Evolutionary conservation across 1,140 invertebrate species (phyloP).

Genomic region (Hesperophylax magnus): DNA sequence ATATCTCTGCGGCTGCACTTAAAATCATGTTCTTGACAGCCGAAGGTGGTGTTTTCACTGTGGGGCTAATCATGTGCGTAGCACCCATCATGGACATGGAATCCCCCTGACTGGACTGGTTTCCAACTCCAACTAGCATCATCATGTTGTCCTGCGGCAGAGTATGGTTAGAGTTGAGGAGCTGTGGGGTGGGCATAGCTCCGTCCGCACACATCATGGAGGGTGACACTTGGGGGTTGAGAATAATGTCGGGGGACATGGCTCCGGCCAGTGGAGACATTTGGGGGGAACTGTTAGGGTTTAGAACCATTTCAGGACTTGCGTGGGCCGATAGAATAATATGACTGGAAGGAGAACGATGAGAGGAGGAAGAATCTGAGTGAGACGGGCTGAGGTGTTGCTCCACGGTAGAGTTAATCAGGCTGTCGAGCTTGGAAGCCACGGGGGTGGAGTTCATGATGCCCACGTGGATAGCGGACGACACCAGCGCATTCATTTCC

Average conservation of each 20-base stretch:
- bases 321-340: constrained; percentile 62
- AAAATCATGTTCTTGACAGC: constrained; percentile 77
- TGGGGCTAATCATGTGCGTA: constrained; percentile 61
- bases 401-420: constrained; percentile 77
- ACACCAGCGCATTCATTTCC: constrained; percentile 67
- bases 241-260: constrained; percentile 73
- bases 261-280: constrained; percentile 60
- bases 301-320: constrained; percentile 62
- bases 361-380: constrained; percentile 51
- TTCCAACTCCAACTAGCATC: constrained; percentile 61
- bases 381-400: constrained; percentile 68
- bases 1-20: constrained; percentile 76
- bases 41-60: constrained; percentile 74
- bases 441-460: constrained; percentile 65
- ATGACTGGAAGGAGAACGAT: constrained; percentile 61
- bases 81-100: constrained; percentile 66
- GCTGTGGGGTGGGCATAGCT: constrained; percentile 62
- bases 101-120: constrained; percentile 52
- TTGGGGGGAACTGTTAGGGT: constrained; percentile 57
- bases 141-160: constrained; percentile 63
- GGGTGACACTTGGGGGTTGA: constrained; percentile 76
- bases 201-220: constrained; percentile 69
- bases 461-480: constrained; percentile 68
- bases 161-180: constrained; percentile 57
- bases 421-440: constrained; percentile 73